phyloP scores from a whole-genome alignment of 1,140 invertebrate species.

The Leptoteleia sp. region DNA sequence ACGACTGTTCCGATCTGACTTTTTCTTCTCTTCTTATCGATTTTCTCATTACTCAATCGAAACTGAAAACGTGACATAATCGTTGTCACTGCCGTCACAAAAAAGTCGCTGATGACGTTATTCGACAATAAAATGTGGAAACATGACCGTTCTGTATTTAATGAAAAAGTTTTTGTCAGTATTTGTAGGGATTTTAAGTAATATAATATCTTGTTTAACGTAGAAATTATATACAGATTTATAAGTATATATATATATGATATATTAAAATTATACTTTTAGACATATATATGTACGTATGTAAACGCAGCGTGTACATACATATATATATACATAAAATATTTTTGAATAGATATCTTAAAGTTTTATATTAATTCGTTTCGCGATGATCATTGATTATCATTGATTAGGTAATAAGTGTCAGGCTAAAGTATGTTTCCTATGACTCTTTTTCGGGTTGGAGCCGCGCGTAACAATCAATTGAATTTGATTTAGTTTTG shows the following conservation, averaged over 20 bases:
- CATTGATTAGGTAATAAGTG: slow-evolving; percentile 38
- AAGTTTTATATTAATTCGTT: slow-evolving; percentile 28
- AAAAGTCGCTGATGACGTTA: slow-evolving; percentile 38
- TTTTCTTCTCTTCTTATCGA: slow-evolving; percentile 6
- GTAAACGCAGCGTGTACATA: too few relatives aligned
- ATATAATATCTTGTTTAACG: slow-evolving; percentile 9
- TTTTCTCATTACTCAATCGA: slow-evolving; percentile 53
- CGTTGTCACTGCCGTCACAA: slow-evolving; percentile 56
- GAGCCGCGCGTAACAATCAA: slow-evolving; percentile 23
- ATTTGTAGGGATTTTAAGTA: slow-evolving; percentile 53
- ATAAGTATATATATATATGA: slow-evolving; percentile 1
- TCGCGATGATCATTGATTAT: slow-evolving; percentile 6
- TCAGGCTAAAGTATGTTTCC: slow-evolving; percentile 22
- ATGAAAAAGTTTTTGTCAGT: slow-evolving; percentile 54
- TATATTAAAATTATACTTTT: too few relatives aligned
- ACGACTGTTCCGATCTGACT: background rate
- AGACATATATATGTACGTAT: too few relatives aligned
- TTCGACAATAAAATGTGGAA: slow-evolving; percentile 48
- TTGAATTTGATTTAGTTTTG: slow-evolving; percentile 43
- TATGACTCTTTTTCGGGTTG: slow-evolving; percentile 4
- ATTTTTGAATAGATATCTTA: slow-evolving; percentile 38
- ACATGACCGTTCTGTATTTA: slow-evolving; percentile 47
- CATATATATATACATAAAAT: slow-evolving; percentile 23
- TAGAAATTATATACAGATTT: slow-evolving; percentile 36
- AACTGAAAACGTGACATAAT: slow-evolving; percentile 37